Evolutionary conservation across 2,113 vertebrate species (phyloP), one percentile per base, ranked within the genome.

Genomic region (Leptosomus discolor): DNA sequence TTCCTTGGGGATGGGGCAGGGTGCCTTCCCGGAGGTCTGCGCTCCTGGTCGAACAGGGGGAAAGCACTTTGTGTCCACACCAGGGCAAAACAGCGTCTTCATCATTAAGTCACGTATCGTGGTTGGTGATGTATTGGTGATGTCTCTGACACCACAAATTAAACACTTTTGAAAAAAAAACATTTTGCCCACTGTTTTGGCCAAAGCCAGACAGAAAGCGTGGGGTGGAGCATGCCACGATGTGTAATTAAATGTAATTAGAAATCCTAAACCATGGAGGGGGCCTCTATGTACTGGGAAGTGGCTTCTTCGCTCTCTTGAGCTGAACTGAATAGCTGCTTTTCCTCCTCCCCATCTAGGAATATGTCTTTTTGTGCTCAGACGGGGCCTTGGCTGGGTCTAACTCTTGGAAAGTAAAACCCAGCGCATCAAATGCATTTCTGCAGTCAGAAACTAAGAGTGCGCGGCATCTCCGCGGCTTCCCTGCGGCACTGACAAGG

Each of bases 11-110:
- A 32, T 8, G 67, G 54, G 32, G 27, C 45, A 19, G 24, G 29
- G 15, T 9, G 5, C 17, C 45, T 56, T 56, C 24, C 41, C 0
- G 0, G 5, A 50, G 11, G 5, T 87, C 41, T 84, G 30, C 0
- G 24, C 36, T 70, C 19, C 88, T 27, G 46, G 32, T 9, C 24
- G 45, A 20, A 4, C 6, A 0, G 0, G 32, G 64, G 13, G 84
- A 67, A 83, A 83, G 58, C 13, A 3, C 22, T 61, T 61, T 10
- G 21, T 45, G 27, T 41, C 19, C 27, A 2, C 9, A 4, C 15
- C 21, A 8, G 32, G 60, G 12, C 11, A 76, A 67, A 85, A 14
- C 79, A 83, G 37, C 11, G 3, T 48, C 1, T 2, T 67, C 50
- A 6, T 4, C 16, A 5, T 19, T 6, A 0, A n/a, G n/a, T n/a